Conservation (phyloP, 2,113 vertebrate species). For the Tiliqua scincoides region DNA sequence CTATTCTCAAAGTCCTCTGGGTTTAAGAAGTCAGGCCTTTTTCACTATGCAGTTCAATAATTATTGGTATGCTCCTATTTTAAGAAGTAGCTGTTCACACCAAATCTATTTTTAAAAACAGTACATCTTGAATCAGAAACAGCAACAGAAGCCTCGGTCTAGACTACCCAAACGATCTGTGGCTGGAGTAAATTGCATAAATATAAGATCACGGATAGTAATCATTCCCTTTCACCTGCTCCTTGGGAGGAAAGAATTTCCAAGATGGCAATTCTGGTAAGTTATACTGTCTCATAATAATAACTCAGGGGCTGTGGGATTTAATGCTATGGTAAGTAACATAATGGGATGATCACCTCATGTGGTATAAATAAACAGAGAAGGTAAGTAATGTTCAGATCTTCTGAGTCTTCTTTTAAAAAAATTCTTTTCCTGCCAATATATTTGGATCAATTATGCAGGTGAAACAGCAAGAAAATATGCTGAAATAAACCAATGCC, state of each 20-base stretch:
- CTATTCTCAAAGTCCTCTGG: neutral
- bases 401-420: constrained; percentile 44
- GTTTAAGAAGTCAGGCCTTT: neutral
- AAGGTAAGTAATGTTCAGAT: constrained; percentile 45
- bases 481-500: neutral
- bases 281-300: constrained; percentile 61
- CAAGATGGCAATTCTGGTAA: constrained; percentile 55
- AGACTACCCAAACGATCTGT: constrained; percentile 65
- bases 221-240: constrained; percentile 51
- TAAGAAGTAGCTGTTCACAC: constrained; percentile 24
- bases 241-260: constrained; percentile 55
- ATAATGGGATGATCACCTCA: constrained; percentile 36
- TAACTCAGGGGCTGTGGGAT: constrained; percentile 57
- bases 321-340: constrained; percentile 56
- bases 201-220: constrained; percentile 53
- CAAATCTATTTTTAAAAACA: constrained; percentile 56
- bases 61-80: constrained; percentile 45
- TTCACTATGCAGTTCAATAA: neutral
- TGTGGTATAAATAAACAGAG: constrained; percentile 57
- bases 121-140: constrained; percentile 54
- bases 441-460: neutral
- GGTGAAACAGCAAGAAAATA: neutral
- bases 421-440: constrained; percentile 29
- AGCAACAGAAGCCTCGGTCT: constrained; percentile 54
- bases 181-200: constrained; percentile 66